Conservation (phyloP, 2,113 vertebrate genomes). For the Mastomys natalensis region DNA sequence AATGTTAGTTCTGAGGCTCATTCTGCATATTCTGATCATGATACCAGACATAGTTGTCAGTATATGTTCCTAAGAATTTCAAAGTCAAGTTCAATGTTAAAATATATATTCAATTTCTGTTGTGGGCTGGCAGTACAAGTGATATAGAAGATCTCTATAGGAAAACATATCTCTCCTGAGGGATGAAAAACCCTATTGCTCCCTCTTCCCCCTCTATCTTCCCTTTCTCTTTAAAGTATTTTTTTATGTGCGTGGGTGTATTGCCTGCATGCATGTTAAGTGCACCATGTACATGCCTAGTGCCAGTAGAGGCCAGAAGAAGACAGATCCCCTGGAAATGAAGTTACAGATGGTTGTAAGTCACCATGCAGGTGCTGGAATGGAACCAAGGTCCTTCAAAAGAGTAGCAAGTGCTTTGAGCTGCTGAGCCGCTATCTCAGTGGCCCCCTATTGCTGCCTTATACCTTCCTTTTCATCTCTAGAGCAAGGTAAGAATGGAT, state of each 20-base stretch:
- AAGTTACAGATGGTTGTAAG: background rate
- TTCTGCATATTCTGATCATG: background rate
- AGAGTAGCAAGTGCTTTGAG: background rate
- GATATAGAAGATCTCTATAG: background rate
- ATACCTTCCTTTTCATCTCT: background rate
- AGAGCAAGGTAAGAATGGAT: background rate
- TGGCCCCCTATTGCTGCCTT: background rate
- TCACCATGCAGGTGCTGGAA: background rate
- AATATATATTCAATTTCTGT: background rate
- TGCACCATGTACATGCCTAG: background rate
- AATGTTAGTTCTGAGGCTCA: background rate
- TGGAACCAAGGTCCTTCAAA: background rate
- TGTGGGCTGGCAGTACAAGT: background rate
- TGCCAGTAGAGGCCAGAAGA: background rate
- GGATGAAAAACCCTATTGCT: background rate
- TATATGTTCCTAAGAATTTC: conserved; percentile 49
- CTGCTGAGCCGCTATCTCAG: background rate
- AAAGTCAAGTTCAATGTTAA: conserved; percentile 41
- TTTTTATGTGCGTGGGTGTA: background rate
- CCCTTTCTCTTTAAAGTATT: background rate
- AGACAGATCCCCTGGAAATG: background rate
- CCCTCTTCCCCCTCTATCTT: too few relatives aligned
- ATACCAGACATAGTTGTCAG: background rate
- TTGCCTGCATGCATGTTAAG: background rate
- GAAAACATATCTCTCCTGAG: background rate